A percentile compares a stretch with the other conserved stretches of the same genome.
These are phyloP conservation scores for Clarias batrachus DNA, from an alignment of 2,113 vertebrate genomes.

Conservation along the genomic window DNA sequence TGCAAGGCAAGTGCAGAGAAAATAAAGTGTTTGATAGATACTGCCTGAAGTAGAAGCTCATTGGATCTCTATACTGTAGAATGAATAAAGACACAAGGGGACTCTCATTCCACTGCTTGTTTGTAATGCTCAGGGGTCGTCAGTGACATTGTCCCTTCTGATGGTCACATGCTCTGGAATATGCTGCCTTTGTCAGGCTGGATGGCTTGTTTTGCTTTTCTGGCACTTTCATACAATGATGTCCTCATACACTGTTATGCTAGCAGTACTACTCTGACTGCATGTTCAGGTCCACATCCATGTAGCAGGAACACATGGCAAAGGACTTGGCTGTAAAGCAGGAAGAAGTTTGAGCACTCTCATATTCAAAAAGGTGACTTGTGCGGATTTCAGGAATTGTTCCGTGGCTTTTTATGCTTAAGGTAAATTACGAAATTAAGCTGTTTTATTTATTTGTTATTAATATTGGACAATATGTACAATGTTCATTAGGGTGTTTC, in stretches of 20 bases:
- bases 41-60: neutral
- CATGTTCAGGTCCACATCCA: constrained; percentile 69
- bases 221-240: constrained; percentile 82
- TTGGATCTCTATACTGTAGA: neutral
- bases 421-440: neutral
- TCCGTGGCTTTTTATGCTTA: neutral
- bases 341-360: neutral
- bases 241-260: constrained; percentile 71
- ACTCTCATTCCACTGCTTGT: neutral
- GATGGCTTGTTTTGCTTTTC: constrained; percentile 75
- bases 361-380: neutral
- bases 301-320: constrained; percentile 69
- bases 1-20: neutral
- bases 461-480: neutral
- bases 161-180: constrained; percentile 76
- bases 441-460: neutral
- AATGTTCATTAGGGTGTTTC: neutral
- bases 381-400: neutral
- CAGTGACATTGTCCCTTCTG: constrained; percentile 69
- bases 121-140: constrained; percentile 41
- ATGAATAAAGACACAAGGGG: neutral
- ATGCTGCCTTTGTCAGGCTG: constrained; percentile 77
- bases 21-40: neutral
- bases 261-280: constrained; percentile 72
- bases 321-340: constrained; percentile 56